phyloP scores from a whole-genome alignment of 2,888 invertebrate genomes.

The Dysmachus trigonus region DNA sequence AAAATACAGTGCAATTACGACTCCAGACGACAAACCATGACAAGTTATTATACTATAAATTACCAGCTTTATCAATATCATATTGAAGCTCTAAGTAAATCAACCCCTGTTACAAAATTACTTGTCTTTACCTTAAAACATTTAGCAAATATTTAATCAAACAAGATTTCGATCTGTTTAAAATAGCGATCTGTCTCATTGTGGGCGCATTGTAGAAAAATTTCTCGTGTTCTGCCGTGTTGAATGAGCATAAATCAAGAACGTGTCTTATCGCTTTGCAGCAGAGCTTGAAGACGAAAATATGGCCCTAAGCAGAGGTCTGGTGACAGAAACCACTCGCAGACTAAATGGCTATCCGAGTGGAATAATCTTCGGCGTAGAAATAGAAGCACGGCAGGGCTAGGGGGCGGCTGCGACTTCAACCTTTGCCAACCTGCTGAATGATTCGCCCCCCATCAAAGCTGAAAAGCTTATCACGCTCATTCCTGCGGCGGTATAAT shows the following conservation, averaged over 20 bases:
- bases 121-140: background rate
- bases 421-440: background rate
- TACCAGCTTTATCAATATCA: too few relatives aligned
- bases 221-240: background rate
- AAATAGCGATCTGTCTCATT: background rate
- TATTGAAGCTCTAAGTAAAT: background rate
- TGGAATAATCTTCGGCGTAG: conserved; percentile 1
- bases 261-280: conserved; percentile 44
- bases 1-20: too few relatives aligned
- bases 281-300: conserved; percentile 39
- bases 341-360: background rate
- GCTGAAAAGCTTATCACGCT: conserved; percentile 1
- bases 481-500: conserved; percentile 4
- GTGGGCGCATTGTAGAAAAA: background rate
- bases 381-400: background rate
- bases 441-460: background rate
- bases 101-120: background rate
- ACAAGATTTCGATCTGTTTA: background rate
- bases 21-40: too few relatives aligned
- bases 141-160: background rate
- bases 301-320: conserved; percentile 31
- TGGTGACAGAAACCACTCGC: background rate
- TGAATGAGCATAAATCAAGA: background rate
- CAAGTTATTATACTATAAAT: too few relatives aligned
- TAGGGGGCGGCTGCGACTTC: background rate